Evolutionary conservation across 2,888 invertebrate species (phyloP), one percentile per base, ranked within the genome.

Genomic region (Pseudococcus viburni): DNA sequence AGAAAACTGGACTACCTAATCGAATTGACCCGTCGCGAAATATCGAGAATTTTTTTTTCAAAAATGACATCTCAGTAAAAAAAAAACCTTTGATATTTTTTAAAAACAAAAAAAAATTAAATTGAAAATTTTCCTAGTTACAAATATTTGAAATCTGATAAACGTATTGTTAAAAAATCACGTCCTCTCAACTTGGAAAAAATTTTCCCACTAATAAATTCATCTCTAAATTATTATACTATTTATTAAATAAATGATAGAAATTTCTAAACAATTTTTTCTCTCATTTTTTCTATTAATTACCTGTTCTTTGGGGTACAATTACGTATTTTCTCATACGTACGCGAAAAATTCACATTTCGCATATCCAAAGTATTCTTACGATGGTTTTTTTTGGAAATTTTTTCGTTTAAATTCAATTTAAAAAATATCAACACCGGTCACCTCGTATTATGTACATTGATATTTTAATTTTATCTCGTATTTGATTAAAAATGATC

Each of bases 381-480:
- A 2, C 33, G 9, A 33, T 22, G 6, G 12, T 2, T 33, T 26
- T 73, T 33, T 73, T 73, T 9, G 11, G 9, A n/a, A 26, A 15
- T 73, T 73, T 73, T 73, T 73, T 59, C 59, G 59, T 59, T 59
- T 3, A 59, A 59, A 59, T 59, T 59, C 19, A 59, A 9, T 55
- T 12, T 17, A 33, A 80, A 80, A 80, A 80, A 42, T 80, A 80
- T n/a, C 39, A 80, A 80, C 80, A 80, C 80, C 42, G 80, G n/a
- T 46, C 80, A n/a, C 80, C 42, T 80, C n/a, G 5, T 80, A 46
- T 46, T 6, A 0, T 42, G 4, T 39, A 39, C 73, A 33, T 73
- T 73, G 33, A 33, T 73, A 17, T 8, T 4, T 73, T 33, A 73
- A 73, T 33, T 73, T 33, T 68, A 51, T 33, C 33, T 73, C 11